These are phyloP conservation scores for Alviniconcha marisindica DNA, from an alignment of 1,140 invertebrate genomes.

Conservation along the genomic window DNA sequence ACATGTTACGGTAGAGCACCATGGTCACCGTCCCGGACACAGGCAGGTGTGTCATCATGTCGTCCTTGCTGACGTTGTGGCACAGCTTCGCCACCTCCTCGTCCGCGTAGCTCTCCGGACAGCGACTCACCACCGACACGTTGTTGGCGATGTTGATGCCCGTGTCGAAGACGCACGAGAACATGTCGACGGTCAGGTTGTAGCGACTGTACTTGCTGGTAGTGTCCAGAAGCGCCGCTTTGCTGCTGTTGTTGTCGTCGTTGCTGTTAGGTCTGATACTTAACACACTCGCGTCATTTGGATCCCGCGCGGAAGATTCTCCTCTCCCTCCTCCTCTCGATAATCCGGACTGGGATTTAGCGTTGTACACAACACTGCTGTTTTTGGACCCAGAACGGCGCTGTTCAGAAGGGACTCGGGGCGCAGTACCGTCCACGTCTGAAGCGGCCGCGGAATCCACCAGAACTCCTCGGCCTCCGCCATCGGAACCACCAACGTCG, in stretches of 20 bases:
- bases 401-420: neutral
- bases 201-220: neutral
- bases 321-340: too few relatives aligned
- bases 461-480: too few relatives aligned
- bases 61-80: neutral
- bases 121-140: slow-evolving; percentile 27
- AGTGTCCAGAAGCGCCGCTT: too few relatives aligned
- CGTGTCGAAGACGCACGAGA: slow-evolving; percentile 18
- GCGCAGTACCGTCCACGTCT: neutral
- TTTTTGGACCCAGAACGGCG: neutral
- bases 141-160: neutral
- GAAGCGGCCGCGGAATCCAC: neutral
- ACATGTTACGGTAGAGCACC: slow-evolving; percentile 37
- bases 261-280: too few relatives aligned
- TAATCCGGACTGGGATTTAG: too few relatives aligned
- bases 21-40: slow-evolving; percentile 47
- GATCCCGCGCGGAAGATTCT: too few relatives aligned
- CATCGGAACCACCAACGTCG: too few relatives aligned
- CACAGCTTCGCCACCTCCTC: slow-evolving; percentile 25
- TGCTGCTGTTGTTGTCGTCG: too few relatives aligned
- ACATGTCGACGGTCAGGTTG: slow-evolving; percentile 3
- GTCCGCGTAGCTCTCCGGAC: slow-evolving; percentile 20
- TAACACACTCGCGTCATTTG: too few relatives aligned
- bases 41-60: slow-evolving; percentile 43
- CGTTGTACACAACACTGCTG: too few relatives aligned